Conservation (phyloP, 2,888 invertebrate genomes). For the Sepioteuthis lessoniana region DNA sequence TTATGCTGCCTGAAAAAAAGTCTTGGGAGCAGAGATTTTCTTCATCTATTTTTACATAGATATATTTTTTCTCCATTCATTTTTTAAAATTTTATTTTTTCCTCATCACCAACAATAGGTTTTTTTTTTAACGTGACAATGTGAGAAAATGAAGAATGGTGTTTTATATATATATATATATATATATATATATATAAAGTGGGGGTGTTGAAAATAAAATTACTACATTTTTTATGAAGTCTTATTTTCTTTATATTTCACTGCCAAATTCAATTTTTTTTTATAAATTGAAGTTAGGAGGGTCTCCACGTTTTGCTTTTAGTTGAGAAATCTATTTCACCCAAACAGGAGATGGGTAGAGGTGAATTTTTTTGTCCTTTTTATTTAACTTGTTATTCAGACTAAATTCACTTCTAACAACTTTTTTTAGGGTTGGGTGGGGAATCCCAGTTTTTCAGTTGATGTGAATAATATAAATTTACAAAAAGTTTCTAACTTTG, state of each 20-base stretch:
- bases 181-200: too few relatives aligned
- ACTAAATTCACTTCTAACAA: too few relatives aligned
- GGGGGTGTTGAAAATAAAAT: not conserved
- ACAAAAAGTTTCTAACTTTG: too few relatives aligned
- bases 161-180: not conserved
- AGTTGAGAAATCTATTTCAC: not conserved
- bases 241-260: not conserved
- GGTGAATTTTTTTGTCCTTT: not conserved
- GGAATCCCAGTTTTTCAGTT: too few relatives aligned
- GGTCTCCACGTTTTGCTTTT: not conserved
- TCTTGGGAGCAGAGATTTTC: slow-evolving; percentile 16
- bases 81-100: not conserved
- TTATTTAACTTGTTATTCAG: too few relatives aligned
- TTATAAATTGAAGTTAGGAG: not conserved
- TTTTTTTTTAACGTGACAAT: not conserved
- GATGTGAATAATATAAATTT: too few relatives aligned
- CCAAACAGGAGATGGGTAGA: not conserved
- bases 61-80: not conserved
- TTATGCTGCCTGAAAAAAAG: slow-evolving; percentile 24
- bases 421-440: too few relatives aligned
- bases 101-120: not conserved
- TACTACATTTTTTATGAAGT: not conserved
- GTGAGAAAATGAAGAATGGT: not conserved
- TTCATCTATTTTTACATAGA: not conserved
- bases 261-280: not conserved